Conservation (phyloP, 92 coral and sea anemone genomes). For the Heliopora coerulea region DNA sequence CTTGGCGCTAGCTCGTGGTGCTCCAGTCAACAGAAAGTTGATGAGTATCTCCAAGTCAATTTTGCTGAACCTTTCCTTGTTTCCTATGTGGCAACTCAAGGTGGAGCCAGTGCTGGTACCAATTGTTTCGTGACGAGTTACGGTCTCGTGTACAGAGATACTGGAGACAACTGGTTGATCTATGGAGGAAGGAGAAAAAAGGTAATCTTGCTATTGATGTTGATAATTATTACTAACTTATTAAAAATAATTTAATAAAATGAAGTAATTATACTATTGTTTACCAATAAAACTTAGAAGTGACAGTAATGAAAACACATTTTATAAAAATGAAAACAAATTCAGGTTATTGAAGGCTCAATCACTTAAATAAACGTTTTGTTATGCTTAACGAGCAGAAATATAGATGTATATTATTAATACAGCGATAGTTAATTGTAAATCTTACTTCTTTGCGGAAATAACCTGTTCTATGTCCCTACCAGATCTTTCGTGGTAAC, state of each 20-base stretch:
- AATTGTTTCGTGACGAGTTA: slow-evolving; percentile 7
- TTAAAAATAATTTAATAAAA: no score
- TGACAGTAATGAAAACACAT: no score
- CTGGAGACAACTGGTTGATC: slow-evolving; percentile 4
- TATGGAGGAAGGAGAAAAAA: slow-evolving; percentile 6
- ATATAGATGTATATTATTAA: no score
- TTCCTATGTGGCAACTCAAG: slow-evolving; percentile 18
- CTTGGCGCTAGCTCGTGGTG: neutral
- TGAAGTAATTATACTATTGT: no score
- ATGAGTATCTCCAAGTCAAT: neutral
- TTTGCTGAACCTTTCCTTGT: neutral
- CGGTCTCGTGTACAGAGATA: slow-evolving; percentile 4
- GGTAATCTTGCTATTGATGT: neutral
- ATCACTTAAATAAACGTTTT: no score
- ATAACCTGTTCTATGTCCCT: neutral
- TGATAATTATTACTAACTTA: no score
- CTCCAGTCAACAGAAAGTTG: neutral
- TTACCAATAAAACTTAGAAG: no score
- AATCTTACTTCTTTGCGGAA: neutral
- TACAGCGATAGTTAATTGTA: no score
- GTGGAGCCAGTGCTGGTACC: neutral
- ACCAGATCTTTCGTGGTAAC: slow-evolving; percentile 7
- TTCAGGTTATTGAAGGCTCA: no score
- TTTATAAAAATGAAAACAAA: no score
- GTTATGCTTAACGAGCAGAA: no score